These are phyloP conservation scores for Drosophila macrospina DNA, from an alignment of 2,888 invertebrate species.

Conservation along the genomic window DNA sequence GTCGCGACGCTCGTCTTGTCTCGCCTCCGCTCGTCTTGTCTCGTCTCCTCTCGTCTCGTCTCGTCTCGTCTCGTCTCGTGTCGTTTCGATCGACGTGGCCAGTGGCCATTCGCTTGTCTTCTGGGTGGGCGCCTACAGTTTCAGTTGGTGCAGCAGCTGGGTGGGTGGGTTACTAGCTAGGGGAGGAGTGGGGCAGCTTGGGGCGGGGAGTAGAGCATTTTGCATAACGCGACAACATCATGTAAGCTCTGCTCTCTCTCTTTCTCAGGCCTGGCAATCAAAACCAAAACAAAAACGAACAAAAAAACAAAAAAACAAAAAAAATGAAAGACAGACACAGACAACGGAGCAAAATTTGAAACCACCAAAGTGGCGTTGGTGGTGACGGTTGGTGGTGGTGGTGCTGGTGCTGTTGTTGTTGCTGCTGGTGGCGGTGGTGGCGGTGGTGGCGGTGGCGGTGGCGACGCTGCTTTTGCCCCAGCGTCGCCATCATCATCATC, in stretches of 20 bases:
- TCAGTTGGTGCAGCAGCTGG: constrained; percentile 4
- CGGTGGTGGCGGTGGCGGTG: constrained; percentile 8
- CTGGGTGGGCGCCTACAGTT: constrained; percentile 68
- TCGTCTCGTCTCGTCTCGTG: constrained; percentile 1
- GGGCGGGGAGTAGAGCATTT: constrained; percentile 50
- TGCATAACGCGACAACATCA: constrained; percentile 77
- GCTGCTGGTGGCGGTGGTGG: background rate
- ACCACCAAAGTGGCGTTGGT: constrained; percentile 36
- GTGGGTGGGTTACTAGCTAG: constrained; percentile 30
- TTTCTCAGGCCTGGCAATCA: constrained; percentile 59
- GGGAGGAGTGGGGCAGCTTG: constrained; percentile 16
- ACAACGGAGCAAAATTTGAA: constrained; percentile 45
- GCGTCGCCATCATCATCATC: constrained; percentile 61
- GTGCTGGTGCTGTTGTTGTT: constrained; percentile 2
- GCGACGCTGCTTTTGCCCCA: constrained; percentile 9
- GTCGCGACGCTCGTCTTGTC: background rate
- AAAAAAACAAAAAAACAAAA: constrained; percentile 31
- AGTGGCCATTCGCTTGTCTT: constrained; percentile 55
- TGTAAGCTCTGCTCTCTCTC: constrained; percentile 55
- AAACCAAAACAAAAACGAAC: constrained; percentile 17
- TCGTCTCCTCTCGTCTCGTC: background rate
- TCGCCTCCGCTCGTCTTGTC: constrained; percentile 42
- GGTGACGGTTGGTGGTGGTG: constrained; percentile 13
- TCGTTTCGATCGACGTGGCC: constrained; percentile 34
- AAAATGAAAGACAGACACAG: constrained; percentile 30